Conservation (phyloP, 2,113 vertebrate genomes). For the Cinclus cinclus region DNA sequence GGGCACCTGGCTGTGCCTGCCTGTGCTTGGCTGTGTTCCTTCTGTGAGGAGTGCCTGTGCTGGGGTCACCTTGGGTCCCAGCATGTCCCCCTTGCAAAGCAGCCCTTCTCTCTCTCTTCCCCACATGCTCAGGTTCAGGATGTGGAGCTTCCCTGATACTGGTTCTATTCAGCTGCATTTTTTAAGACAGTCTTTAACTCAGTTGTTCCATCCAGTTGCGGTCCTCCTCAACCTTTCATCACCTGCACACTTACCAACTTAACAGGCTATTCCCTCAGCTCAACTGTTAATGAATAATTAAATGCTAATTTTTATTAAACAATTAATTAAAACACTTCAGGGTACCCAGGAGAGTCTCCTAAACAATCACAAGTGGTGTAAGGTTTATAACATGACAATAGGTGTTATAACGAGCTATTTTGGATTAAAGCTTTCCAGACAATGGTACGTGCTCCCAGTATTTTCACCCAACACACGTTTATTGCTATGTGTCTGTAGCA, state of each 20-base stretch:
- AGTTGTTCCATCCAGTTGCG: neutral
- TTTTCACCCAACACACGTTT: neutral
- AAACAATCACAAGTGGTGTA: neutral
- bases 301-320: neutral
- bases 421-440: neutral
- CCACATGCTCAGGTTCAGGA: neutral
- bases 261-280: neutral
- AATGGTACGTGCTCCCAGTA: neutral
- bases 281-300: neutral
- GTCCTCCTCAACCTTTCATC: neutral
- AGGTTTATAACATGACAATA: neutral
- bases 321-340: neutral
- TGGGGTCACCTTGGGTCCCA: neutral
- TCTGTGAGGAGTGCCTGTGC: accelerated
- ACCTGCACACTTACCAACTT: neutral
- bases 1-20: neutral
- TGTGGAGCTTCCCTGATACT: neutral
- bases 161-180: neutral
- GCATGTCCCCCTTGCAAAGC: neutral
- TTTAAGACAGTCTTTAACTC: neutral
- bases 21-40: neutral
- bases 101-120: neutral
- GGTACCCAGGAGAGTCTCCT: neutral
- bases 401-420: neutral
- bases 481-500: neutral